These are phyloP conservation scores for Sminthopsis crassicaudata DNA, from an alignment of 2,113 vertebrate species.

Conservation along the genomic window DNA sequence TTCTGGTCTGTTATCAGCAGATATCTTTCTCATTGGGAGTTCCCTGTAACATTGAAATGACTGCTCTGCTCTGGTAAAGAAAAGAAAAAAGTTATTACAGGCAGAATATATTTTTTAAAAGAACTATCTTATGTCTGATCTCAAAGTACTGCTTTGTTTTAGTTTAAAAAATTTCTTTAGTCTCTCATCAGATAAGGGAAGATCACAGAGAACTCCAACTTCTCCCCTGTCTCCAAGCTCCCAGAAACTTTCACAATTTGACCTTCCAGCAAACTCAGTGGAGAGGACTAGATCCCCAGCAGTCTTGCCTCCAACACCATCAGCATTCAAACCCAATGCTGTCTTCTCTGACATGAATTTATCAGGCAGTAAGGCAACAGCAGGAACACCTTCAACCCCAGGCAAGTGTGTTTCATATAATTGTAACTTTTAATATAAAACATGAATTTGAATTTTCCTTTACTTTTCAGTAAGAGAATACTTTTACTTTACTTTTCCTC, in stretches of 20 bases:
- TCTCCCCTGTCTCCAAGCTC: conserved; percentile 82
- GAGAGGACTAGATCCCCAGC: conserved; percentile 81
- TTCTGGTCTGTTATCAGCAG: background rate
- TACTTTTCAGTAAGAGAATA: background rate
- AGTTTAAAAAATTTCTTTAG: conserved; percentile 76
- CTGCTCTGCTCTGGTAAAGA: background rate
- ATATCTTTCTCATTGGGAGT: background rate
- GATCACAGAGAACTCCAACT: conserved; percentile 81
- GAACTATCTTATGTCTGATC: background rate
- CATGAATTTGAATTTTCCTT: background rate
- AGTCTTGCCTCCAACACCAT: conserved; percentile 66
- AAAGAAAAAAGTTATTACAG: background rate
- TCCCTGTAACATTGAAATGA: background rate
- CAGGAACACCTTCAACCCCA: conserved; percentile 59
- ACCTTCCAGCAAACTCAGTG: conserved; percentile 69
- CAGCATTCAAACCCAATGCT: conserved; percentile 59
- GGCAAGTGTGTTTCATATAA: conserved; percentile 72
- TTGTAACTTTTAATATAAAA: background rate
- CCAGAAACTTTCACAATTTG: conserved; percentile 81
- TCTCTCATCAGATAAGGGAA: conserved; percentile 84
- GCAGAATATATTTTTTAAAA: background rate
- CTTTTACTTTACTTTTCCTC: background rate
- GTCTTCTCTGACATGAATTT: conserved; percentile 70
- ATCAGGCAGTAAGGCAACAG: conserved; percentile 53
- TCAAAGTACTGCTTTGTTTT: conserved; percentile 47